Evolutionary conservation across 2,113 vertebrate genomes (phyloP).

Genomic region (Chaetura pelagica): DNA sequence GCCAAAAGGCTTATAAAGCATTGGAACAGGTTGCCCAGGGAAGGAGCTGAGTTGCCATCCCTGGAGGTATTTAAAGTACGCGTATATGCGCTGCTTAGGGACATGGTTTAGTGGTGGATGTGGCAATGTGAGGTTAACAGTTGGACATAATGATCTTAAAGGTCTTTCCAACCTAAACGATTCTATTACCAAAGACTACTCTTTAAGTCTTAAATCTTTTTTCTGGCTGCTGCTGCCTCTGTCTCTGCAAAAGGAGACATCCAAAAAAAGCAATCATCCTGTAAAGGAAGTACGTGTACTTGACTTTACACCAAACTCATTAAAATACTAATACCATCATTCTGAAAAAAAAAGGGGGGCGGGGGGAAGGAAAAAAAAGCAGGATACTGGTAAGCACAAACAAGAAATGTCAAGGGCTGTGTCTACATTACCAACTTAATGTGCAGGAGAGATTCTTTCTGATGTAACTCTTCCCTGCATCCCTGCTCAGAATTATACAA

Average conservation of each 20-base stretch:
- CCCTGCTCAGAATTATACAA: not conserved
- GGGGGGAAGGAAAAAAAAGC: not conserved
- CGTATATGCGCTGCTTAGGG: no score
- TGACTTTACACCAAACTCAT: rapidly evolving
- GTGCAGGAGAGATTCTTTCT: not conserved
- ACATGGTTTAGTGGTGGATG: no score
- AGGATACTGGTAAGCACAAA: not conserved
- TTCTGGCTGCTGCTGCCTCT: not conserved
- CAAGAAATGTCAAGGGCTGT: not conserved
- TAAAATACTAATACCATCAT: not conserved
- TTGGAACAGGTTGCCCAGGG: no score
- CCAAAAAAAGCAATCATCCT: not conserved
- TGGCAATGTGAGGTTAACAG: not conserved
- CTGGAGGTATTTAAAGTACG: no score
- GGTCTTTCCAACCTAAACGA: not conserved
- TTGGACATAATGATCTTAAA: not conserved
- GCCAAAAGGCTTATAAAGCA: no score
- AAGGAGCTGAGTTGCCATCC: no score
- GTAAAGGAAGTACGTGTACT: not conserved
- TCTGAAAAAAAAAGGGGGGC: not conserved
- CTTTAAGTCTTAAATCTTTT: not conserved
- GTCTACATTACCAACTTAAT: not conserved
- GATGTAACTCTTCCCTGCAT: not conserved
- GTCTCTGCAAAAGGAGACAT: not conserved
- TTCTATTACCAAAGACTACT: not conserved